Base-by-base conservation (phyloP, 2,113 vertebrate genomes). In the Calidris pugnax region DNA sequence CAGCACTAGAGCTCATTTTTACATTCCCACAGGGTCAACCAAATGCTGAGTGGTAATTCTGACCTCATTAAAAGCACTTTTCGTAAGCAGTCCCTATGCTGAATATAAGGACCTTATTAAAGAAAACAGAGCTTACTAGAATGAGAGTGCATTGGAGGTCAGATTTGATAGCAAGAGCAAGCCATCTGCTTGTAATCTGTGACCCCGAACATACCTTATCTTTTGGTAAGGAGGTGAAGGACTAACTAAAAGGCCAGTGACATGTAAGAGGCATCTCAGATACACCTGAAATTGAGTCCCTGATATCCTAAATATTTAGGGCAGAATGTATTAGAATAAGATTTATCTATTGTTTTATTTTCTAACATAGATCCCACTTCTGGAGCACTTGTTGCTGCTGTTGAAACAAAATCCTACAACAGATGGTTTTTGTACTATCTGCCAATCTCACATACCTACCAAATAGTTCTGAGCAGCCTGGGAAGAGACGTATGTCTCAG, bases 171-270 rank as follows among this genome's bases (percentile, higher is more conserved):
- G 35, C 26, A 88, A 37, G 26, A 82, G 14, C 24, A 67, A 37
- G 15, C 6, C 19, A 55, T 13, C 32, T 57, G 6, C 55, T 37
- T 62, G 50, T 62, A 72, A 53, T 55, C 24, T 72, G 37, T 64
- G 57, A 72, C 0, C 10, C 1, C 9, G 68, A 68, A 64, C 22
- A 59, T 5, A 41, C 2, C 0, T 80, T 48, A 33, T 30, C 9
- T 50, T 80, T 45, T 50, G 33, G 32, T 83, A 7, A 35, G 15
- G 10, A 83, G n/a, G 26, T 9, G 43, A 86, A 83, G 32, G 20
- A 71, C 37, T 48, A 32, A 45, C 22, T 76, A 45, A 93, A 93
- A 47, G 35, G 11, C 10, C 43, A 60, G 12, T 68, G 33, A 17
- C 39, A 9, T 39, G 9, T 37, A 64, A 77, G 37, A 69, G 15